A percentile compares a stretch with the other conserved stretches of the same genome.
Evolutionary conservation across 2,888 invertebrate species (phyloP).

Genomic region (Heliconius erato): DNA sequence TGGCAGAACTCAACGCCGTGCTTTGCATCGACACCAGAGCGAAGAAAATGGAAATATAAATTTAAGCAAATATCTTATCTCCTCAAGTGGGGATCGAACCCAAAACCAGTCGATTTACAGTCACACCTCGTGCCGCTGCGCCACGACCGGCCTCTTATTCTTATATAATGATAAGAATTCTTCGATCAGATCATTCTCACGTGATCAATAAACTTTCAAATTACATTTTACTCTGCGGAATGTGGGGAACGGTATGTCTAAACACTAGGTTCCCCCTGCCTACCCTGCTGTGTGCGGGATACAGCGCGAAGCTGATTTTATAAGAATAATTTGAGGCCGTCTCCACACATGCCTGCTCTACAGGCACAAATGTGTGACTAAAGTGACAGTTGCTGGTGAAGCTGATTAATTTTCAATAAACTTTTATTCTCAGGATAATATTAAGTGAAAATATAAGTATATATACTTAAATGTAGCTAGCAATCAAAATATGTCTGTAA

Average conservation of each 20-base stretch:
- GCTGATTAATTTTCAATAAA: too few species aligned
- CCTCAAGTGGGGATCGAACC: too few species aligned
- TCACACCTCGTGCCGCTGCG: too few species aligned
- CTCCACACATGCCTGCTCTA: background rate
- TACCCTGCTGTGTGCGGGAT: too few species aligned
- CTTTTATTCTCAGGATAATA: background rate
- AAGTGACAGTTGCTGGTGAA: too few species aligned
- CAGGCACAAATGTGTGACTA: background rate
- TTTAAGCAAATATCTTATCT: too few species aligned
- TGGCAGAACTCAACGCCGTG: background rate
- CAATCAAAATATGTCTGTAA: conserved; percentile 37
- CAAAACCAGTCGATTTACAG: too few species aligned
- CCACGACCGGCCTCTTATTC: too few species aligned
- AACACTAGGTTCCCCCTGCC: too few species aligned
- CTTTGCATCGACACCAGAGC: background rate
- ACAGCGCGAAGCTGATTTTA: too few species aligned
- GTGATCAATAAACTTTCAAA: background rate
- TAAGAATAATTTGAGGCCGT: background rate
- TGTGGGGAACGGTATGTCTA: too few species aligned
- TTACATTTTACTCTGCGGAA: too few species aligned
- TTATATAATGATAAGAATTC: background rate
- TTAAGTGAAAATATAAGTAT: background rate
- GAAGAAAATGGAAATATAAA: background rate
- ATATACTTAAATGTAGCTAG: background rate
- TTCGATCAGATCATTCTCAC: background rate